phyloP scores from a whole-genome alignment of 2,888 invertebrate genomes.

The Allophyes oxyacanthae region DNA sequence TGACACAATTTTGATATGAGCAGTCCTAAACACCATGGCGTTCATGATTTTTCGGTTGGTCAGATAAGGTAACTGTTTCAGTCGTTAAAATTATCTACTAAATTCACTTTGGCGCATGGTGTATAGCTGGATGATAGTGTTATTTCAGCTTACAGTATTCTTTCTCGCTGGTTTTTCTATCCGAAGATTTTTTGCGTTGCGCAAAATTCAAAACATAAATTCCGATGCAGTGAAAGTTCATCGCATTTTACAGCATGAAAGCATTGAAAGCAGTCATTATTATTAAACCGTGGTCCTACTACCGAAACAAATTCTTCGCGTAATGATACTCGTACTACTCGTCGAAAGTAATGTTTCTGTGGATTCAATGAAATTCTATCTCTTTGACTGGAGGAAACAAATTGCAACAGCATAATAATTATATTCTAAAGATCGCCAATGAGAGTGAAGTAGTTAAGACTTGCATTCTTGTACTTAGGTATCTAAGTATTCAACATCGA shows the following conservation, averaged over 20 bases:
- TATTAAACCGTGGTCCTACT: no score
- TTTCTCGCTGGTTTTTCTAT: background rate
- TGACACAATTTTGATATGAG: slow-evolving; percentile 81
- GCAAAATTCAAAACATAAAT: background rate
- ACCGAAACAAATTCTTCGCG: slow-evolving; percentile 7
- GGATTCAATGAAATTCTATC: no score
- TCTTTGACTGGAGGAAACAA: no score
- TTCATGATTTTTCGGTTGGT: slow-evolving; percentile 36
- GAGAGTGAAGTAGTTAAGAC: background rate
- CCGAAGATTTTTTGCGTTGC: slow-evolving; percentile 7
- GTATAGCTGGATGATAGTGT: background rate
- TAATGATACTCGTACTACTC: background rate
- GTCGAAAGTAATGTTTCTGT: background rate
- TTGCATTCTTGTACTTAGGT: slow-evolving; percentile 6
- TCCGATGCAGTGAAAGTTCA: slow-evolving; percentile 41
- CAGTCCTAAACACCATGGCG: slow-evolving; percentile 67
- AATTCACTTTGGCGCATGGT: background rate
- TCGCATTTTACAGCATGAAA: slow-evolving; percentile 15
- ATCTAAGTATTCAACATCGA: background rate
- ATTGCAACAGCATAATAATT: no score
- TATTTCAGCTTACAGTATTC: background rate
- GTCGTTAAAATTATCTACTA: slow-evolving; percentile 17
- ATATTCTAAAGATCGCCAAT: background rate
- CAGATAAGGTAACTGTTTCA: slow-evolving; percentile 41
- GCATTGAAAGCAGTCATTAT: background rate